Evolutionary conservation across 2,888 invertebrate genomes (phyloP).

Genomic region (Coelinius sp.): DNA sequence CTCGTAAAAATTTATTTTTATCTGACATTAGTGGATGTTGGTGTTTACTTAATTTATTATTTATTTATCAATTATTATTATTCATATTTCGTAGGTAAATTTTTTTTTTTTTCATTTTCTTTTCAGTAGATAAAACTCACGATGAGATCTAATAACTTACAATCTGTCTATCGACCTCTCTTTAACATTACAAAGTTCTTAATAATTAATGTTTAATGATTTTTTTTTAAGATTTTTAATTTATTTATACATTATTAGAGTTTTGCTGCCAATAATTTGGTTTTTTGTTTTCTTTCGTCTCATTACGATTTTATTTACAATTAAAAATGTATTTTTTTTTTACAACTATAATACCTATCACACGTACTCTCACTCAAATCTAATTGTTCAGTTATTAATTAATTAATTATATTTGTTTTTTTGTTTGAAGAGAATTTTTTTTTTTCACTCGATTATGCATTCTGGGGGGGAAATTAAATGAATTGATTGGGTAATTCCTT

Average conservation of each 20-base stretch:
- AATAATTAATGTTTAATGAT: constrained; percentile 55
- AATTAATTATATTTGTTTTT: constrained; percentile 31
- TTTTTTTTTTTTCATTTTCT: constrained; percentile 32
- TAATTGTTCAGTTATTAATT: constrained; percentile 25
- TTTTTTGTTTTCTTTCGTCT: constrained; percentile 39
- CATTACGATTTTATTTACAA: constrained; percentile 60
- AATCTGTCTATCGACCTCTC: constrained; percentile 61
- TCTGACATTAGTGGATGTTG: constrained; percentile 67
- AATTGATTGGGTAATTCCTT: not conserved
- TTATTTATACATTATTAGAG: constrained; percentile 55
- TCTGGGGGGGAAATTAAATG: not conserved
- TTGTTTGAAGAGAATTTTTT: not conserved
- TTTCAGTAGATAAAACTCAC: constrained; percentile 59
- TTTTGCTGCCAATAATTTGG: constrained; percentile 63
- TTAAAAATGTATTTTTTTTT: constrained; percentile 66
- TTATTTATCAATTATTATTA: not conserved
- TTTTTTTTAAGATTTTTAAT: constrained; percentile 41
- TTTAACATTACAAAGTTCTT: constrained; percentile 65
- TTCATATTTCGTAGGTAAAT: constrained; percentile 40
- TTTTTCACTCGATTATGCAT: constrained; percentile 13
- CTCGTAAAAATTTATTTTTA: constrained; percentile 69
- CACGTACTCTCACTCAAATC: constrained; percentile 42
- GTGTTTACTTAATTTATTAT: constrained; percentile 54
- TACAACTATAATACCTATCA: constrained; percentile 64
- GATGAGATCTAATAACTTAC: constrained; percentile 69